Evolutionary conservation across 2,888 invertebrate genomes (phyloP), one percentile per base, ranked within the genome.

Genomic region (Notodonta dromedarius): DNA sequence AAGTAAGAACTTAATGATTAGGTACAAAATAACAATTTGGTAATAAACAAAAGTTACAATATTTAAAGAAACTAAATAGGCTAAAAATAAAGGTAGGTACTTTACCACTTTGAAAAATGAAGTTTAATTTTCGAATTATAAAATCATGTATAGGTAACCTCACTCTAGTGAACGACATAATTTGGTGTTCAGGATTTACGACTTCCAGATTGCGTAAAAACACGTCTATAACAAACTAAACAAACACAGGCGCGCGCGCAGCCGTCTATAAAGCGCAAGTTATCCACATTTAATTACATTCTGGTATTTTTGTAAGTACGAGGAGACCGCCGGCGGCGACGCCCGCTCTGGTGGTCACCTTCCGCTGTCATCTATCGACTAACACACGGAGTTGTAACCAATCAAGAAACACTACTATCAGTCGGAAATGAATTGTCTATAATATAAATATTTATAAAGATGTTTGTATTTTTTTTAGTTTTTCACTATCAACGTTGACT

Each of bases 181-280:
- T 93, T 92, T 91, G 89, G 90, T 91, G 90, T 85, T 85, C 83
- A 87, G 86, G 82, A 88, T 92, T 93, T 90, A 93, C 91, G 90
- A 93, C 93, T 93, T 93, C 93, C 93, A 91, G 91, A 91, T 93
- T 91, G 92, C 93, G 90, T 93, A 92, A 93, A 93, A 93, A 92
- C 90, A 89, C 90, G 89, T 88, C 87, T 92, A 91, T 91, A 91
- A 90, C 85, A 88, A 90, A 89, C 87, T 91, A 92, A 91, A 91
- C 88, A 93, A 93, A 93, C 81, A 91, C 86, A 86, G 83, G 82
- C 87, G 87, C 84, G 88, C 85, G 87, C 89, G 88, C 92, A 90
- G 84, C 88, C 91, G 92, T 89, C 93, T 90, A 91, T 92, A 92
- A 91, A 92, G 91, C 87, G 88, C 88, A 89, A 90, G 93, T 90